These are phyloP conservation scores for Cossypha heuglini DNA, from an alignment of 2,797 vertebrate genomes.

Conservation along the genomic window DNA sequence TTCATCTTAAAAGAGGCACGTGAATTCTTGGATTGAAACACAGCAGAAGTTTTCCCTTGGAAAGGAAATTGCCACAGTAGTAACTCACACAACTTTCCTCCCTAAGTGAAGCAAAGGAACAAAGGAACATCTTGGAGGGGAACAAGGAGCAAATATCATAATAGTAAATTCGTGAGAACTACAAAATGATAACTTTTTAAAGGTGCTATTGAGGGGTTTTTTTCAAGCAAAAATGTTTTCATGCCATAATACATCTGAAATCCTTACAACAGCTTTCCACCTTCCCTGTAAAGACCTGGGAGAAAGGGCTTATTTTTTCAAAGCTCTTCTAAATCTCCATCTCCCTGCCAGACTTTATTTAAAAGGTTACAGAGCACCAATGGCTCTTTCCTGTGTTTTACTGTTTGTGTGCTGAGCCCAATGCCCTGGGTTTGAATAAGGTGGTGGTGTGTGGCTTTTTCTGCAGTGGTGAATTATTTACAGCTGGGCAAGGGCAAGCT, in stretches of 20 bases:
- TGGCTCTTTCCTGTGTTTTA: background rate
- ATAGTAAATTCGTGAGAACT: background rate
- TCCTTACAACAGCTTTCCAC: background rate
- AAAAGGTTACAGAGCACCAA: background rate
- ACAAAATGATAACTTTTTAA: background rate
- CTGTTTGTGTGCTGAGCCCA: background rate
- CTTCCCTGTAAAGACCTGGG: background rate
- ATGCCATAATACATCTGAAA: background rate
- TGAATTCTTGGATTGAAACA: background rate
- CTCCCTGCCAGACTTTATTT: background rate
- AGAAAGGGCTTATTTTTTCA: background rate
- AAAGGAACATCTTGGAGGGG: rapidly evolving
- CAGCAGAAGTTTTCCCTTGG: background rate
- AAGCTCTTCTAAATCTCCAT: background rate
- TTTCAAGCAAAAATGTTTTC: background rate
- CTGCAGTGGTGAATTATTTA: background rate
- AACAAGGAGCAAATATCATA: background rate
- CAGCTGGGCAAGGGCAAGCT: background rate
- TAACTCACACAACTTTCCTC: background rate
- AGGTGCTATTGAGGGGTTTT: rapidly evolving
- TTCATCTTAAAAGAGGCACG: background rate
- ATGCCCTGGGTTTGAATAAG: background rate
- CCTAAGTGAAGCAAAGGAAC: background rate
- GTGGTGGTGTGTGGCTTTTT: background rate
- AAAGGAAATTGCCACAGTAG: background rate